These are phyloP conservation scores for Taeniopygia guttata DNA, from an alignment of 2,797 vertebrate species.

Conservation along the genomic window DNA sequence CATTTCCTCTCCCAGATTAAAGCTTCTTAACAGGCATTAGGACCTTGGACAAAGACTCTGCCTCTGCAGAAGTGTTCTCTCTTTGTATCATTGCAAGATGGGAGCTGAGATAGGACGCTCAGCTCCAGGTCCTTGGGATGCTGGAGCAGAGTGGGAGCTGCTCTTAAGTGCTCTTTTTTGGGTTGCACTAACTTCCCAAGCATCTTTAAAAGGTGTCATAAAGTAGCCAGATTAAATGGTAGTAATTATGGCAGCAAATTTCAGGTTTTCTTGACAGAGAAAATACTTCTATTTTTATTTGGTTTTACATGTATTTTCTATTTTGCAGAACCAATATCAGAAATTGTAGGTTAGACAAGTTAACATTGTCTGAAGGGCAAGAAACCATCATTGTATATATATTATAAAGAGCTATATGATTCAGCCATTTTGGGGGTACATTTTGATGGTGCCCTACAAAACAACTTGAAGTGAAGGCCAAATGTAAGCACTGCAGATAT, in stretches of 20 bases:
- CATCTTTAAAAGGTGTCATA: not conserved
- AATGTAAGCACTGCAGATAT: not conserved
- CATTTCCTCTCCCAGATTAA: fast-evolving
- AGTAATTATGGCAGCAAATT: not conserved
- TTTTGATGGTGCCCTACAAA: not conserved
- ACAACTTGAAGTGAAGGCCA: not conserved
- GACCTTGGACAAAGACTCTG: not conserved
- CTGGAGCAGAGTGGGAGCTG: not conserved
- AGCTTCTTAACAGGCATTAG: not conserved
- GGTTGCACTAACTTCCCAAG: not conserved
- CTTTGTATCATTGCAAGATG: fast-evolving
- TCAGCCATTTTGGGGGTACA: not conserved
- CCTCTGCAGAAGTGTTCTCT: fast-evolving
- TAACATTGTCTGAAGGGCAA: not conserved
- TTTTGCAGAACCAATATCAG: not conserved
- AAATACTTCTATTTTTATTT: not conserved
- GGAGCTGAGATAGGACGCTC: not conserved
- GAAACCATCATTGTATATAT: not conserved
- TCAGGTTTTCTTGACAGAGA: not conserved
- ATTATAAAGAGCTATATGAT: no score
- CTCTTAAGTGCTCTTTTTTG: not conserved
- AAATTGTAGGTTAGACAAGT: not conserved
- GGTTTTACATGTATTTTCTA: not conserved
- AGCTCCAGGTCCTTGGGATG: not conserved
- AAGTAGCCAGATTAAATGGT: not conserved